Conservation (phyloP, 2,113 vertebrate genomes). For the Perca flavescens region DNA sequence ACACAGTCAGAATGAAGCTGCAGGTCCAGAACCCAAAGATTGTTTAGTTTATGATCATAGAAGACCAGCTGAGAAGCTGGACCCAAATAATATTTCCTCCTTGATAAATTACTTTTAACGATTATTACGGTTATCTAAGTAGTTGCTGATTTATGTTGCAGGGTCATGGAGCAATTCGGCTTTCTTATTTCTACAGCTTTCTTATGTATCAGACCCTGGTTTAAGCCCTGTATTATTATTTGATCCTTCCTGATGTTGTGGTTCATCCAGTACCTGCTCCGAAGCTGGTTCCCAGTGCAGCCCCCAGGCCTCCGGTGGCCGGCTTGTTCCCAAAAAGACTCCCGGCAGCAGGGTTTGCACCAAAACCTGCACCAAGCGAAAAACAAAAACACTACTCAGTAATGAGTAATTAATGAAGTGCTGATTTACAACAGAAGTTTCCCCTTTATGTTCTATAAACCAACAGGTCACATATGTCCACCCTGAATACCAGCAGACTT, state of each 20-base stretch:
- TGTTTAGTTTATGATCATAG: too few relatives aligned
- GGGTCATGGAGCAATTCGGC: too few relatives aligned
- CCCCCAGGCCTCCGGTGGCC: constrained; percentile 88
- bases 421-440: too few relatives aligned
- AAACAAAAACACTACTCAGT: not conserved
- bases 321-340: constrained; percentile 94
- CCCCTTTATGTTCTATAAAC: too few relatives aligned
- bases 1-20: too few relatives aligned
- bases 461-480: not conserved
- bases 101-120: too few relatives aligned
- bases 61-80: too few relatives aligned
- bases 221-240: not conserved
- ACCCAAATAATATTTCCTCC: too few relatives aligned
- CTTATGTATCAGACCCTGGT: not conserved
- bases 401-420: not conserved
- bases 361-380: constrained; percentile 85
- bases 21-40: too few relatives aligned
- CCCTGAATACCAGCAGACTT: constrained; percentile 43
- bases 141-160: too few relatives aligned
- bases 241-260: not conserved
- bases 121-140: too few relatives aligned
- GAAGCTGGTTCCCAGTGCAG: constrained; percentile 90
- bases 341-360: constrained; percentile 85
- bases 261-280: constrained; percentile 87
- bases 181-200: too few relatives aligned